A percentile compares a stretch with the other conserved stretches of the same genome.
Conservation (phyloP, 1,140 invertebrate species). For the Phocides pigmalion region DNA sequence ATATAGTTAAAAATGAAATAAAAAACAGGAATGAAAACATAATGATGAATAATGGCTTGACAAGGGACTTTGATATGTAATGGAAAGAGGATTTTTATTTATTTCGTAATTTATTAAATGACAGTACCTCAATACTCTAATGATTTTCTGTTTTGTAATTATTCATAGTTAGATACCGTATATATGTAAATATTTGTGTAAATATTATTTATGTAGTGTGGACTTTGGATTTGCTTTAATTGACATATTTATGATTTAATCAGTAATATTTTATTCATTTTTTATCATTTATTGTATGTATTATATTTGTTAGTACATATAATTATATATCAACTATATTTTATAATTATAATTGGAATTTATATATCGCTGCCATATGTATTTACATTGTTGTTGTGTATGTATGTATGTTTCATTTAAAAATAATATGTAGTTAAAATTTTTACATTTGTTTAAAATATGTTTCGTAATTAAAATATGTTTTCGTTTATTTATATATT, state of each 20-base stretch:
- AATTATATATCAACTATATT: slow-evolving; percentile 33
- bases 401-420: slow-evolving; percentile 15
- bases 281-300: slow-evolving; percentile 32
- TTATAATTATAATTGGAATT: background rate
- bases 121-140: slow-evolving; percentile 65
- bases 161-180: slow-evolving; percentile 13
- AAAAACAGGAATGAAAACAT: slow-evolving; percentile 24
- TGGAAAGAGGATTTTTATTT: slow-evolving; percentile 38
- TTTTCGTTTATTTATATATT: slow-evolving; percentile 23
- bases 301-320: too few species aligned
- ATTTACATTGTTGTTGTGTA: too few species aligned
- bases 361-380: too few species aligned
- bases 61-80: slow-evolving; percentile 47
- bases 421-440: slow-evolving; percentile 18
- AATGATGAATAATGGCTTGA: slow-evolving; percentile 43
- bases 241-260: slow-evolving; percentile 34
- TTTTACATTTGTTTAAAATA: slow-evolving; percentile 28
- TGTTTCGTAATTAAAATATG: too few species aligned
- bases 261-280: slow-evolving; percentile 13
- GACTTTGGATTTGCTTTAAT: slow-evolving; percentile 75
- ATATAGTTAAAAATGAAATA: slow-evolving; percentile 8
- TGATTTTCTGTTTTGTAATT: slow-evolving; percentile 31
- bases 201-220: slow-evolving; percentile 49
- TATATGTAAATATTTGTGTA: slow-evolving; percentile 52
- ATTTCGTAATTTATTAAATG: slow-evolving; percentile 40